Evolutionary conservation across 2,888 invertebrate genomes (phyloP).

Genomic region (Leptogaster cylindrica): DNA sequence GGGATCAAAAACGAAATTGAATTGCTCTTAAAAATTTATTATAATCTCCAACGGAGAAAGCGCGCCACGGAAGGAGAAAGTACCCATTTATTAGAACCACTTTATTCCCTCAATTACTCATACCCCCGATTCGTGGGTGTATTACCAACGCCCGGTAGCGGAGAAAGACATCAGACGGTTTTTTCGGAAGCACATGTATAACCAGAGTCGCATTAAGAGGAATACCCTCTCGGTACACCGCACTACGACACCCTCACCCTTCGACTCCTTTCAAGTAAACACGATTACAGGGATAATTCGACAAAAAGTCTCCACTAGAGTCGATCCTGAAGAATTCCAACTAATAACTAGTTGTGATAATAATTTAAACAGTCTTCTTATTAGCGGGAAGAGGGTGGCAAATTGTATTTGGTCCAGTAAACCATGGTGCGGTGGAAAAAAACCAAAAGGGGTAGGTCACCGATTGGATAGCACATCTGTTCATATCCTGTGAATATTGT

Average conservation of each 20-base stretch:
- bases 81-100: conserved; percentile 30
- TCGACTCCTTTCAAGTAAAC: conserved; percentile 1
- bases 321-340: too few relatives aligned
- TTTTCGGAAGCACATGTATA: conserved; percentile 1
- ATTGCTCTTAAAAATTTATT: conserved; percentile 42
- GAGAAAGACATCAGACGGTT: conserved; percentile 4
- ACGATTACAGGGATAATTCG: conserved; percentile 20
- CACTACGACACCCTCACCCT: not conserved
- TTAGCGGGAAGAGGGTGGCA: not conserved
- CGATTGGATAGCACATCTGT: conserved; percentile 24
- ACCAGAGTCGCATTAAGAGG: not conserved
- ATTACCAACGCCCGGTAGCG: not conserved
- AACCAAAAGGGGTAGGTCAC: conserved; percentile 21
- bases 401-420: conserved; percentile 41
- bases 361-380: conserved; percentile 37
- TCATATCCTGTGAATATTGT: conserved; percentile 4
- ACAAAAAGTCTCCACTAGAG: too few relatives aligned
- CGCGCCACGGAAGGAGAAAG: not conserved
- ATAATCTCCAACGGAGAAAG: conserved; percentile 28
- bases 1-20: conserved; percentile 30
- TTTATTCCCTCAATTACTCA: conserved; percentile 41
- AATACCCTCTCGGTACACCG: conserved; percentile 1
- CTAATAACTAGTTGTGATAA: conserved; percentile 39
- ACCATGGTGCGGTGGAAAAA: conserved; percentile 12
- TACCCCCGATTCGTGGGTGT: conserved; percentile 25